Percentiles rank a stretch among this genome's conserved stretches.
Conservation (phyloP, 2,888 invertebrate species). For the Xanthorhoe spadicearia region DNA sequence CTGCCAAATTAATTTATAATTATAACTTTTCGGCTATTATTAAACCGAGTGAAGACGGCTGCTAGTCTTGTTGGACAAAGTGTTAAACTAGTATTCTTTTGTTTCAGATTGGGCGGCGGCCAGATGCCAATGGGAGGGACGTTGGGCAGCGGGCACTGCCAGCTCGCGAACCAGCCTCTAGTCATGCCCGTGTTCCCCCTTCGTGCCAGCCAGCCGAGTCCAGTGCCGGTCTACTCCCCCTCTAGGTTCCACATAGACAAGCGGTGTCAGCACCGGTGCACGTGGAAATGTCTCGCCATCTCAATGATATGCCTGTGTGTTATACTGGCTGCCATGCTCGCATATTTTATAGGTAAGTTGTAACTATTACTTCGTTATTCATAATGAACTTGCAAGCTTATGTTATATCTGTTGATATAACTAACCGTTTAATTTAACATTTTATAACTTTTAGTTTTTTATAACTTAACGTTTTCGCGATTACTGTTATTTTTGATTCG, state of each 20-base stretch:
- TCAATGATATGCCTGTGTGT: slow-evolving; percentile 95
- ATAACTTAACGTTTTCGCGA: too few species aligned
- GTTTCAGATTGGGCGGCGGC: slow-evolving; percentile 80
- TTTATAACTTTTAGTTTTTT: too few species aligned
- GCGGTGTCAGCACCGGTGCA: slow-evolving; percentile 96
- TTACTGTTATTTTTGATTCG: too few species aligned
- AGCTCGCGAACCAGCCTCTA: slow-evolving; percentile 89
- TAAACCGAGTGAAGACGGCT: neutral
- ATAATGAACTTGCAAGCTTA: too few species aligned
- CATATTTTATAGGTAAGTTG: slow-evolving; percentile 96
- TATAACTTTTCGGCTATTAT: too few species aligned
- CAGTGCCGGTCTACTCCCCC: slow-evolving; percentile 90
- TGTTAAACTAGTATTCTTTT: slow-evolving; percentile 43
- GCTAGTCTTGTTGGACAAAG: neutral
- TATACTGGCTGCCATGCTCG: slow-evolving; percentile 95
- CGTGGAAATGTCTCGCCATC: slow-evolving; percentile 98
- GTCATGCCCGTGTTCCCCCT: slow-evolving; percentile 96
- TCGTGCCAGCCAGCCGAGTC: slow-evolving; percentile 93
- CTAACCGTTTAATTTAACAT: too few species aligned
- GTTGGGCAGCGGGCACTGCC: slow-evolving; percentile 87
- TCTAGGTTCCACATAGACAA: slow-evolving; percentile 98
- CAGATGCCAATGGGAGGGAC: slow-evolving; percentile 87
- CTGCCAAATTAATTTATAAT: too few species aligned
- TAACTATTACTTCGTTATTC: too few species aligned
- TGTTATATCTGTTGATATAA: too few species aligned